Percentiles rank a stretch among this genome's conserved stretches.
Evolutionary conservation across 2,797 vertebrate species (phyloP).

Genomic region (Ciconia nigra): DNA sequence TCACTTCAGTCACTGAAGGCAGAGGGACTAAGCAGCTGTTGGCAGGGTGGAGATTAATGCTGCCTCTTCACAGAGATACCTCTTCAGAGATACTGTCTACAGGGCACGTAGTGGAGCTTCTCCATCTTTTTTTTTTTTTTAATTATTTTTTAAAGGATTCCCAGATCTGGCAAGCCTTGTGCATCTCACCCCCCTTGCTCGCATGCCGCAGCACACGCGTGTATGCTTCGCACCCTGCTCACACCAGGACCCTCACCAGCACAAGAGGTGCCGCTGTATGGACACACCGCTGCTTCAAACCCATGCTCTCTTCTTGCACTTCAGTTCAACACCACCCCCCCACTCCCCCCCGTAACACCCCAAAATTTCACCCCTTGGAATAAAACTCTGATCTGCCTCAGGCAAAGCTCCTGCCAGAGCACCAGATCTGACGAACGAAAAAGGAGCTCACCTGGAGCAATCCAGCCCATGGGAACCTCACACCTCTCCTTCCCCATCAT

Average conservation of each 20-base stretch:
- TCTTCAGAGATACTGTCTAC: not conserved
- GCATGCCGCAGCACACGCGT: rapidly evolving
- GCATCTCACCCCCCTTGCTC: not conserved
- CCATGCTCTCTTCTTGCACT: rapidly evolving
- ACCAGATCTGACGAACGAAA: not conserved
- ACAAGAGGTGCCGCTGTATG: not conserved
- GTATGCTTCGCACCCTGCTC: not conserved
- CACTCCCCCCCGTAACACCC: not conserved
- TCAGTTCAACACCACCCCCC: too few relatives aligned
- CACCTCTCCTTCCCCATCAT: not conserved
- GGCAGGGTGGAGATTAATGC: not conserved
- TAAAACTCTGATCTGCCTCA: not conserved
- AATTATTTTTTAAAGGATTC: not conserved
- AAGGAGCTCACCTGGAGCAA: not conserved
- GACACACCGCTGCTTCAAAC: not conserved
- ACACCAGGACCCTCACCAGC: not conserved
- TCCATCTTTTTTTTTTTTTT: not conserved
- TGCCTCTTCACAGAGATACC: not conserved
- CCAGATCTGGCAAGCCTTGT: not conserved
- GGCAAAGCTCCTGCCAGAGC: not conserved
- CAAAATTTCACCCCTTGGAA: not conserved
- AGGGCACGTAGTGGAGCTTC: not conserved
- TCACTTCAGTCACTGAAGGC: not conserved
- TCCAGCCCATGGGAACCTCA: not conserved
- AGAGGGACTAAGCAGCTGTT: not conserved